phyloP scores from a whole-genome alignment of 2,888 invertebrate genomes.

The Pollenia griseotomentosa region DNA sequence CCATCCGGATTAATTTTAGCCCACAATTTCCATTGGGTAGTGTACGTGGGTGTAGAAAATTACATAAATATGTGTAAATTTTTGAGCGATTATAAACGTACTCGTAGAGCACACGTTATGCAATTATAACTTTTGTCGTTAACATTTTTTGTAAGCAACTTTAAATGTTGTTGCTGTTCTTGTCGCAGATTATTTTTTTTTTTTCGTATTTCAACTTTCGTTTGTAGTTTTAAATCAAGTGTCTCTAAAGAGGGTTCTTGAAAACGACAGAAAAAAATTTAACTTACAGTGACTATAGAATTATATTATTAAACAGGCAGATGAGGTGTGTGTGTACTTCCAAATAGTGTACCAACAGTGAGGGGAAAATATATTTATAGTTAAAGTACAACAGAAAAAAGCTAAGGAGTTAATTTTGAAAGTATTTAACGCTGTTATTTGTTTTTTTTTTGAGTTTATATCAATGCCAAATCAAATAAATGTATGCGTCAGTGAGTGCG shows the following conservation, averaged over 20 bases:
- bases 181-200: not conserved
- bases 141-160: constrained; percentile 80
- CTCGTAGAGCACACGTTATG: constrained; percentile 79
- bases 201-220: not conserved
- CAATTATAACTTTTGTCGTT: constrained; percentile 83
- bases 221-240: constrained; percentile 61
- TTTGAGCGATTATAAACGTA: constrained; percentile 49
- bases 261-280: constrained; percentile 5
- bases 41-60: constrained; percentile 14
- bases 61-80: constrained; percentile 42
- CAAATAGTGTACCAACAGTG: not conserved
- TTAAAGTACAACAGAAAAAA: too few species aligned
- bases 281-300: constrained; percentile 17
- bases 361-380: too few species aligned
- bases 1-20: not conserved
- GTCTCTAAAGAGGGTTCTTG: constrained; percentile 22
- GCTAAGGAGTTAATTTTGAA: too few species aligned
- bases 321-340: not conserved
- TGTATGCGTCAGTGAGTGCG: not conserved
- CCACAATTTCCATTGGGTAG: constrained; percentile 45
- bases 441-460: not conserved
- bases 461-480: not conserved
- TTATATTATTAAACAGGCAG: constrained; percentile 4
- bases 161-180: constrained; percentile 76
- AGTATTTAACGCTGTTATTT: not conserved